These are phyloP conservation scores for Clarias gariepinus DNA, from an alignment of 2,113 vertebrate genomes.

Conservation along the genomic window DNA sequence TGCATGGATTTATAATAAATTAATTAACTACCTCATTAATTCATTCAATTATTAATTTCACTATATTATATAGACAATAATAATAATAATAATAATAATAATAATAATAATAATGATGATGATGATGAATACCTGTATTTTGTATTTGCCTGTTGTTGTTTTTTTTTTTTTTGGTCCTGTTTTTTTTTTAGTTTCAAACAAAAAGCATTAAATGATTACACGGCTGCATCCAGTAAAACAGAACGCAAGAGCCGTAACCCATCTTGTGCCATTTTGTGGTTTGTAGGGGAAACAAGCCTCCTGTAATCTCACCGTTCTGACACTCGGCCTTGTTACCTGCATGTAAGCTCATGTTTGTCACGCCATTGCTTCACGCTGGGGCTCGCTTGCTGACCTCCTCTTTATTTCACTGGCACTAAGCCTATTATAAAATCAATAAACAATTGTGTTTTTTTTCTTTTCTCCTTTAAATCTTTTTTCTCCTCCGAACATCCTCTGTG, in stretches of 20 bases:
- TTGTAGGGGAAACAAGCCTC: slow-evolving; percentile 37
- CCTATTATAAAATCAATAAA: slow-evolving; percentile 87
- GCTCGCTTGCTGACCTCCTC: slow-evolving; percentile 63
- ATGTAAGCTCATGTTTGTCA: slow-evolving; percentile 73
- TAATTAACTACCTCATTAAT: not conserved
- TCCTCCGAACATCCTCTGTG: slow-evolving; percentile 75
- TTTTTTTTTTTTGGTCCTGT: slow-evolving; percentile 5
- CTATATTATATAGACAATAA: not conserved
- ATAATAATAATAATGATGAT: not conserved
- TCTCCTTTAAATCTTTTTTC: slow-evolving; percentile 74
- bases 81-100: not conserved
- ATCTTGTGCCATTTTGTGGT: slow-evolving; percentile 31
- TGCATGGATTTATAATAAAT: not conserved
- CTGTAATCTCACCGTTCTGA: slow-evolving; percentile 65
- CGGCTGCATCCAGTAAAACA: slow-evolving; percentile 61
- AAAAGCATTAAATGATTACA: slow-evolving; percentile 61
- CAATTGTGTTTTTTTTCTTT: slow-evolving; percentile 68
- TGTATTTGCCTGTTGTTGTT: not conserved
- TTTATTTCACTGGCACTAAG: slow-evolving; percentile 79
- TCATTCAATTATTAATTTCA: not conserved
- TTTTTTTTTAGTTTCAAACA: slow-evolving; percentile 62
- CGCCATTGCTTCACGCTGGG: slow-evolving; percentile 63
- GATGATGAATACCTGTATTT: not conserved
- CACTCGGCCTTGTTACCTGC: slow-evolving; percentile 67
- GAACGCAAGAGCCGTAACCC: slow-evolving; percentile 62